These are phyloP conservation scores for Sycophila sp. DNA, from an alignment of 1,140 invertebrate genomes.

Conservation along the genomic window DNA sequence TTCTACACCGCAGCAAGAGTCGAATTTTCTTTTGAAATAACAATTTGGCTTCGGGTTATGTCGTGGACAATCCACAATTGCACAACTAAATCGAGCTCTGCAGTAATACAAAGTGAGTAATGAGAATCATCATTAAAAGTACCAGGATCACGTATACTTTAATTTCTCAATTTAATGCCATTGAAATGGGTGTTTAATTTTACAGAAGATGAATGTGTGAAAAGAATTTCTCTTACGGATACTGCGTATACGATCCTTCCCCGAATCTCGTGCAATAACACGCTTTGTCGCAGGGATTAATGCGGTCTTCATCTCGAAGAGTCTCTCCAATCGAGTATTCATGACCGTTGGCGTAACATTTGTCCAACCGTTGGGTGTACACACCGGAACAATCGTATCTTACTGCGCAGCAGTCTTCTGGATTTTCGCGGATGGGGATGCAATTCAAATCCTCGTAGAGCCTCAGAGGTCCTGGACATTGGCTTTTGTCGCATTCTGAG, in stretches of 20 bases:
- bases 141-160: too few relatives aligned
- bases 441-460: slow-evolving; percentile 43
- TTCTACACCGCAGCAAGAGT: slow-evolving; percentile 41
- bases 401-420: slow-evolving; percentile 43
- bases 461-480: slow-evolving; percentile 40
- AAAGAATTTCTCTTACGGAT: too few relatives aligned
- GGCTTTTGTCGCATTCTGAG: slow-evolving; percentile 39
- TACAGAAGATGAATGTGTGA: too few relatives aligned
- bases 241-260: too few relatives aligned
- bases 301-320: slow-evolving; percentile 38
- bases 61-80: slow-evolving; percentile 43
- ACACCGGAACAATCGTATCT: slow-evolving; percentile 43
- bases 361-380: slow-evolving; percentile 13
- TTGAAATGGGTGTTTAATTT: too few relatives aligned
- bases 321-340: slow-evolving; percentile 40
- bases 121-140: too few relatives aligned
- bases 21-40: slow-evolving; percentile 4
- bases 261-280: too few relatives aligned
- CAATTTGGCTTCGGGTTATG: slow-evolving; percentile 24
- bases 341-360: slow-evolving; percentile 46
- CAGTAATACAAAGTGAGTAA: too few relatives aligned
- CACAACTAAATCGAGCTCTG: slow-evolving; percentile 49
- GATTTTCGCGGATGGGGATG: slow-evolving; percentile 37
- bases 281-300: slow-evolving; percentile 45
- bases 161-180: too few relatives aligned